phyloP scores from a whole-genome alignment of 2,113 vertebrate species.

The Balaenoptera acutorostrata region DNA sequence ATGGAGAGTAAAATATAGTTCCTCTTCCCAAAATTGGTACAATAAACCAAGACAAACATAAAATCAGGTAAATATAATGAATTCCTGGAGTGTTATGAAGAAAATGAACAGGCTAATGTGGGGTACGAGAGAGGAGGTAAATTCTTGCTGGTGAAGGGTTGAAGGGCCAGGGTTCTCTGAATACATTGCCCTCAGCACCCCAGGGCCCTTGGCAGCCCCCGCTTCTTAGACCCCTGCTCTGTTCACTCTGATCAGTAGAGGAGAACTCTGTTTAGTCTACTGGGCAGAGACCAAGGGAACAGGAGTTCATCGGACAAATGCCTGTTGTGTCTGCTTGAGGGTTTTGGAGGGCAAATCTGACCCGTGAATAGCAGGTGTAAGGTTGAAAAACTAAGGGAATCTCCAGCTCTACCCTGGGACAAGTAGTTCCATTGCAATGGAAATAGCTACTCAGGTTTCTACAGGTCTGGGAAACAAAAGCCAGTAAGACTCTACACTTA shows the following conservation, averaged over 20 bases:
- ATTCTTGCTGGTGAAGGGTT: neutral
- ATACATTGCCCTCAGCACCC: rapidly evolving
- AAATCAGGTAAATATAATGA: neutral
- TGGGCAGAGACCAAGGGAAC: neutral
- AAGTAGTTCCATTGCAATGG: rapidly evolving
- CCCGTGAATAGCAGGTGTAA: rapidly evolving
- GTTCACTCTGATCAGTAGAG: neutral
- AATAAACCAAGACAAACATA: neutral
- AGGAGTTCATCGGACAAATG: neutral
- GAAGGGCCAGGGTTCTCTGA: no score
- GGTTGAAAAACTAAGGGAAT: neutral
- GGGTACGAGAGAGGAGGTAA: neutral
- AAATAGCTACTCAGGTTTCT: neutral
- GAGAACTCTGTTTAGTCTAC: neutral
- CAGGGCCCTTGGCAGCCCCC: rapidly evolving
- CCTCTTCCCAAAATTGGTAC: neutral
- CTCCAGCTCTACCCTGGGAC: no score
- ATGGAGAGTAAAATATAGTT: neutral
- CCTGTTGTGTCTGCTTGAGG: neutral
- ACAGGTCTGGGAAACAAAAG: neutral
- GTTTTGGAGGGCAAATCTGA: neutral
- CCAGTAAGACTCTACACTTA: no score
- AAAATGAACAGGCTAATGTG: no score
- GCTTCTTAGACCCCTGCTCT: neutral
- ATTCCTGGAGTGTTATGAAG: neutral